phyloP scores from a whole-genome alignment of 2,113 vertebrate species.

The Rhynchomys soricoides region DNA sequence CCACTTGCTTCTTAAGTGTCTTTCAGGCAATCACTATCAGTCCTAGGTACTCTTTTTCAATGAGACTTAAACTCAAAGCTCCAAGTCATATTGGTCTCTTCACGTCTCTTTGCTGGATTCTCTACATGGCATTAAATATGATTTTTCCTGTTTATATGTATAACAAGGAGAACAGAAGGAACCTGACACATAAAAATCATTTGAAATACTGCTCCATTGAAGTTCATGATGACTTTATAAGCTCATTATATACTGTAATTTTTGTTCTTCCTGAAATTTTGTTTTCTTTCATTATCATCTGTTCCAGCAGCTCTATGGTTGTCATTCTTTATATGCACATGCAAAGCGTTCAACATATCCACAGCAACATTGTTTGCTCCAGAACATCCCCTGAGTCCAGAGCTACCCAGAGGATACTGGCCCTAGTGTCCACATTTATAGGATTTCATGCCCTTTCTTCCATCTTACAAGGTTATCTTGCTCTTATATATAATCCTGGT shows the following conservation, averaged over 20 bases:
- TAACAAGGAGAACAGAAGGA: background rate
- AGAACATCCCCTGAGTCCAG: background rate
- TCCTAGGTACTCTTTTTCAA: background rate
- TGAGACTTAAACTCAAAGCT: background rate
- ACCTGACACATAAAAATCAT: background rate
- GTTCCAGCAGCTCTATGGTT: background rate
- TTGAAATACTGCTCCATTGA: fast-evolving
- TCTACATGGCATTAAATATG: background rate
- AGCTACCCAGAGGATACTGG: background rate
- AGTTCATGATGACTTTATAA: fast-evolving
- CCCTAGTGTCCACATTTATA: background rate
- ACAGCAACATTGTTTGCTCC: fast-evolving
- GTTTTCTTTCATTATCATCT: background rate
- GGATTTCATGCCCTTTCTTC: background rate
- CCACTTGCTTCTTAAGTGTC: background rate
- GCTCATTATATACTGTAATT: fast-evolving
- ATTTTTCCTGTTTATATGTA: background rate
- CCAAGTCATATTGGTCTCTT: background rate
- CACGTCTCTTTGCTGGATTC: background rate
- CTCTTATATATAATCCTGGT: fast-evolving
- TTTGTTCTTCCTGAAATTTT: background rate
- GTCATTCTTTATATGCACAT: background rate
- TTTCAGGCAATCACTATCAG: background rate
- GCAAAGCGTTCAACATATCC: background rate
- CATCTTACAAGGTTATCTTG: fast-evolving